phyloP scores from a whole-genome alignment of 2,113 vertebrate genomes.

The Hydrolagus affinis region DNA sequence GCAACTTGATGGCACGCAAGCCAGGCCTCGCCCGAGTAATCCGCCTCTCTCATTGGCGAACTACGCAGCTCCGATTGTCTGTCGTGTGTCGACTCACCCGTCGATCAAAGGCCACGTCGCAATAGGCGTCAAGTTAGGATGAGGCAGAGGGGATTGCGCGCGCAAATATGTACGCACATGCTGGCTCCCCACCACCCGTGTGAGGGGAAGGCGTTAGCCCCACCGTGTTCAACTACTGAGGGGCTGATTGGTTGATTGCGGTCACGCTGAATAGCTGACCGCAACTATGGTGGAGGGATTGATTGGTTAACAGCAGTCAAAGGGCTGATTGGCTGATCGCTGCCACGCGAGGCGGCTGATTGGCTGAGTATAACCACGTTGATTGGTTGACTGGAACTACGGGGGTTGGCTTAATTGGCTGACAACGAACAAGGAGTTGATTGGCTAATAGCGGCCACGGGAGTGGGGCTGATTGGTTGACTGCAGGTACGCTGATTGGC shows the following conservation, averaged over 20 bases:
- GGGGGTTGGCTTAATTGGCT: no score
- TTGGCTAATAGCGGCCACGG: no score
- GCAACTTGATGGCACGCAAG: constrained; percentile 34
- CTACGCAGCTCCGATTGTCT: background rate
- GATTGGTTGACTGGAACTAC: no score
- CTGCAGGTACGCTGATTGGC: no score
- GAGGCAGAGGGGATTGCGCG: background rate
- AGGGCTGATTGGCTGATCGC: background rate
- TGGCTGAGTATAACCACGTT: no score
- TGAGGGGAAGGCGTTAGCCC: no score
- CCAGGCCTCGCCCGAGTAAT: background rate
- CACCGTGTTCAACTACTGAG: no score
- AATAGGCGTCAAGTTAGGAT: background rate
- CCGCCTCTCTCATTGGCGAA: background rate
- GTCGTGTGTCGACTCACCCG: background rate
- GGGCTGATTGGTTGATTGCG: background rate
- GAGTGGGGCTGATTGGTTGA: no score
- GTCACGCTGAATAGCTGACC: background rate
- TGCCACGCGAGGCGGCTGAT: no score
- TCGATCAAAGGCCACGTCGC: background rate
- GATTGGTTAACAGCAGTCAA: background rate
- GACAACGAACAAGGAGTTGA: no score
- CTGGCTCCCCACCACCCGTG: no score
- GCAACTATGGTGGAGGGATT: background rate
- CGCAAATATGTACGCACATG: no score